Conservation (phyloP, 1,140 invertebrate genomes). For the Teleogryllus occipitalis region DNA sequence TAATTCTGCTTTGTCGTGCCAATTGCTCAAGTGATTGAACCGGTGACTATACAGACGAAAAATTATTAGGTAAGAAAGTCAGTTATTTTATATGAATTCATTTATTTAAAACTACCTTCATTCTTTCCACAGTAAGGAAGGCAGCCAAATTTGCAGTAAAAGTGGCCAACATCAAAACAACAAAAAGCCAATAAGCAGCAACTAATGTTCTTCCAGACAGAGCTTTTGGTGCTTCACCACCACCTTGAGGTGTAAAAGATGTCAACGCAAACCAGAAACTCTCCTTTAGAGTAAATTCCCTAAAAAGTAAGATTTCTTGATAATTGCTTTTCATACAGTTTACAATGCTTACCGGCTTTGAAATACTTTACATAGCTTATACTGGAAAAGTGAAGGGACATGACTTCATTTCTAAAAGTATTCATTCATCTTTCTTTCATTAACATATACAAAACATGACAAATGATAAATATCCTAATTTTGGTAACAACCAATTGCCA, state of each 20-base stretch:
- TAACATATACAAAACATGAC: too few relatives aligned
- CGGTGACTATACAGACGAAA: constrained; percentile 50
- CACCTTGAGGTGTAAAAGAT: constrained; percentile 85
- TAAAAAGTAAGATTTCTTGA: constrained; percentile 31
- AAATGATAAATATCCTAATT: too few relatives aligned
- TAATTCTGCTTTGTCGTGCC: constrained; percentile 76
- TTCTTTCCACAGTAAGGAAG: constrained; percentile 90
- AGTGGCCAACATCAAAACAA: constrained; percentile 85
- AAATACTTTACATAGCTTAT: too few relatives aligned
- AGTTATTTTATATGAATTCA: not conserved
- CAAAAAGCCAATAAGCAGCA: constrained; percentile 88
- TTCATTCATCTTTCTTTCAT: too few relatives aligned
- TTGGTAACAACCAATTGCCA: too few relatives aligned
- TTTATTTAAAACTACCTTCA: constrained; percentile 56
- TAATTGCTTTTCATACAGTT: too few relatives aligned
- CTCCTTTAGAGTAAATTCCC: constrained; percentile 78
- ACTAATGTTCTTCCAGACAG: constrained; percentile 74
- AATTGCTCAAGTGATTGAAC: constrained; percentile 82
- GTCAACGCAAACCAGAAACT: constrained; percentile 91
- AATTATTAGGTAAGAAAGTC: not conserved
- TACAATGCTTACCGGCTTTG: too few relatives aligned
- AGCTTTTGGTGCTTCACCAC: constrained; percentile 77
- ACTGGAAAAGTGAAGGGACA: too few relatives aligned
- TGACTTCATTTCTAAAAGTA: too few relatives aligned
- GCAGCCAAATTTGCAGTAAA: constrained; percentile 96